These are phyloP conservation scores for Ceramica pisi DNA, from an alignment of 2,888 invertebrate genomes.

Conservation along the genomic window DNA sequence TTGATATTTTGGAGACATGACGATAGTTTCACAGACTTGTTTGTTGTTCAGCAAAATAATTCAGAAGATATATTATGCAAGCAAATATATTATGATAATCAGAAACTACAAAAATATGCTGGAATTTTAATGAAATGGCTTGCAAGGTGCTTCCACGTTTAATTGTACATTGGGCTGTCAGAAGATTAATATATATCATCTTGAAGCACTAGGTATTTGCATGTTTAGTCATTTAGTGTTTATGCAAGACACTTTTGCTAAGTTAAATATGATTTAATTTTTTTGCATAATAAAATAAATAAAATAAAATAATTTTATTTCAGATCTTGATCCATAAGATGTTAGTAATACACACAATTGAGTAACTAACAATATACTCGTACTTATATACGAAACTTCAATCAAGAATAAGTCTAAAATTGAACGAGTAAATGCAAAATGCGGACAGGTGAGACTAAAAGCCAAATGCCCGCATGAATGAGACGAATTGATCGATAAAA, in stretches of 20 bases:
- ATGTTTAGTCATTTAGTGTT: slow-evolving; percentile 32
- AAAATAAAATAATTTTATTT: too few species aligned
- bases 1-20: slow-evolving; percentile 12
- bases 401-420: background rate
- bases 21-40: background rate
- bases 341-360: too few species aligned
- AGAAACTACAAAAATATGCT: slow-evolving; percentile 32
- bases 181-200: slow-evolving; percentile 24
- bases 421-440: background rate
- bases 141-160: slow-evolving; percentile 44
- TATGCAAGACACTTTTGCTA: background rate
- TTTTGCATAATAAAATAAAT: too few species aligned
- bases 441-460: background rate
- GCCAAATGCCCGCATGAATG: slow-evolving; percentile 50
- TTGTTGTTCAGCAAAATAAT: slow-evolving; percentile 19
- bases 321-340: too few species aligned
- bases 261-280: background rate
- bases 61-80: slow-evolving; percentile 26
- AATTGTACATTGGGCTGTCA: slow-evolving; percentile 38
- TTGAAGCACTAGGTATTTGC: slow-evolving; percentile 14
- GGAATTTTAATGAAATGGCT: slow-evolving; percentile 40
- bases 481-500: slow-evolving; percentile 48
- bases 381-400: background rate
- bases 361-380: background rate
- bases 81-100: slow-evolving; percentile 33